phyloP scores from a whole-genome alignment of 2,113 vertebrate genomes.

The Talpa occidentalis region DNA sequence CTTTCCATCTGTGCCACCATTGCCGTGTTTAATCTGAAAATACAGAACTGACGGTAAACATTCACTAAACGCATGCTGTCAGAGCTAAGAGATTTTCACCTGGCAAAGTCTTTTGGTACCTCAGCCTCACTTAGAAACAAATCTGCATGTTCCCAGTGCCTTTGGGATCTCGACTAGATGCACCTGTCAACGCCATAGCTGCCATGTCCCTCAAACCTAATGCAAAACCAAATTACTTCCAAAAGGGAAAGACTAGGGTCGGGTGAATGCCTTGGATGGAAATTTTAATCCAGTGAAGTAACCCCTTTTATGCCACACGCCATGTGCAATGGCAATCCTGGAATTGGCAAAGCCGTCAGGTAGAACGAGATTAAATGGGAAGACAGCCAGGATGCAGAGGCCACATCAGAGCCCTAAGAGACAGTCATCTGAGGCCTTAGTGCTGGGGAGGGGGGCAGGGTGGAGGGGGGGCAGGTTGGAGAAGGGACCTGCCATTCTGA shows the following conservation, averaged over 20 bases:
- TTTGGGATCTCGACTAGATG: background rate
- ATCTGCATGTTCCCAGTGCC: background rate
- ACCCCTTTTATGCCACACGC: too few relatives aligned
- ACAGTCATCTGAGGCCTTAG: too few relatives aligned
- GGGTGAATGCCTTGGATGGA: background rate
- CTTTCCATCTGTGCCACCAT: background rate
- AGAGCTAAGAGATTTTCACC: background rate
- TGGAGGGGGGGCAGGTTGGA: rapidly evolving
- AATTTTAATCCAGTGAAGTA: background rate
- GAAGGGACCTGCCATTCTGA: too few relatives aligned
- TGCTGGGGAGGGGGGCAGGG: too few relatives aligned
- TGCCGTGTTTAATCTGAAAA: background rate
- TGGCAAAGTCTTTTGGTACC: background rate
- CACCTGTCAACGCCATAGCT: background rate
- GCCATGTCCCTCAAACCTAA: background rate
- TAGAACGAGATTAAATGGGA: background rate
- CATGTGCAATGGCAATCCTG: rapidly evolving
- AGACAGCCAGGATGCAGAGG: too few relatives aligned
- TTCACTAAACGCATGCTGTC: background rate
- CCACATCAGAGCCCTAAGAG: too few relatives aligned
- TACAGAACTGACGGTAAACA: background rate
- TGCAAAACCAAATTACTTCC: background rate
- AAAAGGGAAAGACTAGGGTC: background rate
- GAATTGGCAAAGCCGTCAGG: background rate
- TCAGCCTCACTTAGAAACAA: background rate